Conservation (phyloP, 2,113 vertebrate genomes). For the Calidris pugnax region DNA sequence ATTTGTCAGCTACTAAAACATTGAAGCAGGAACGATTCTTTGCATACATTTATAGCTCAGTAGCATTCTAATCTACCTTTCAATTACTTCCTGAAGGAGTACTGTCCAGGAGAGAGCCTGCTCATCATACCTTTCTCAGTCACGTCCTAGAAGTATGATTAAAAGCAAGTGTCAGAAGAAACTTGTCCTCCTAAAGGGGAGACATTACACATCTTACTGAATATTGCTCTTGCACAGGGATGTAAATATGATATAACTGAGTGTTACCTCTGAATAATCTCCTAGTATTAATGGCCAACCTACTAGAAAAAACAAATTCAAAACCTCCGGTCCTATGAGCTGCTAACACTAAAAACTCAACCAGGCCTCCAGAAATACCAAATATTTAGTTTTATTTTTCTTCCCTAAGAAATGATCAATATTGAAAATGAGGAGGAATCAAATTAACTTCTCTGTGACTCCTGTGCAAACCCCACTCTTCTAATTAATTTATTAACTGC, state of each 20-base stretch:
- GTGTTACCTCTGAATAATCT: not conserved
- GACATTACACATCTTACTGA: not conserved
- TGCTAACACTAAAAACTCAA: not conserved
- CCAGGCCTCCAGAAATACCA: not conserved
- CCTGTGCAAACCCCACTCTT: not conserved
- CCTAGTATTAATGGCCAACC: not conserved
- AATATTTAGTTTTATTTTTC: not conserved
- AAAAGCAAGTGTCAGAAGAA: not conserved
- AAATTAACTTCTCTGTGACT: not conserved
- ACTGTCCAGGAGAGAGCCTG: not conserved
- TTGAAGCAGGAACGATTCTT: not conserved
- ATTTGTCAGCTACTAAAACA: not conserved
- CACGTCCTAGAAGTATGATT: not conserved
- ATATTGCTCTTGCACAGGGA: not conserved
- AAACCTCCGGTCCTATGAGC: fast-evolving
- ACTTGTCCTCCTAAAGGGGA: not conserved
- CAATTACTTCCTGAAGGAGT: not conserved
- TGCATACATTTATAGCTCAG: not conserved
- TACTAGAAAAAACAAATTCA: not conserved
- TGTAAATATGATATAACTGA: not conserved
- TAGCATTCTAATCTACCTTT: constrained; percentile 13
- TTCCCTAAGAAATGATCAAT: not conserved
- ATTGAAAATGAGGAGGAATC: not conserved
- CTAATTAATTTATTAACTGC: not conserved
- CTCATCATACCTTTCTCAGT: not conserved